Evolutionary conservation across 2,113 vertebrate genomes (phyloP), one percentile per base, ranked within the genome.

Genomic region (Psettodes erumei): DNA sequence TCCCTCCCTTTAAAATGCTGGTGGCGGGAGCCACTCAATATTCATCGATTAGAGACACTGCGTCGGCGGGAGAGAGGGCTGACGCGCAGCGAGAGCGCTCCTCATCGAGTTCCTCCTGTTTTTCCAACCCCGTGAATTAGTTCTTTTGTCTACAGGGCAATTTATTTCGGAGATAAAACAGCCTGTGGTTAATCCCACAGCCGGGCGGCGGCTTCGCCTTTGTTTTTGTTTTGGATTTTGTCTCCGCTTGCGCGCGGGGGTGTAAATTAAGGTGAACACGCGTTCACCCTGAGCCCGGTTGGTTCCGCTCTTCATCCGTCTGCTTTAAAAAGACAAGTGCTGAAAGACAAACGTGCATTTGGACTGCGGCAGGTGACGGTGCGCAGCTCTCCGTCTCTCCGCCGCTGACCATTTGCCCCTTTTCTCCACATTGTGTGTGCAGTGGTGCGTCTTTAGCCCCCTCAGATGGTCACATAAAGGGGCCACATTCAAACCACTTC

Each of bases 101-200:
- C 81, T 82, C 73, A 59, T 78, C 32, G 28, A 63, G 59, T 51
- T 76, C 54, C 64, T 59, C 79, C 83, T 76, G 63, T 88, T 87
- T 84, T 77, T 81, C 74, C 59, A 89, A 84, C 85, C 83, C 70
- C 13, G 37, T 27, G 51, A 83, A 88, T 90, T 65, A 89, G 64
- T 79, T 84, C 68, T 88, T 90, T 91, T 91, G 81, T 86, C 83
- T 89, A 85, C 85, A 87, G 86, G 89, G 89, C 81, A 90, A 91
- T 91, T 91, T 93, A 89, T 91, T 88, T 84, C 1, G 10, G 72
- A 87, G 86, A 88, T 90, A 86, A 92, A 91, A 86, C 72, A 83
- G 77, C 71, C 82, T 66, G 69, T 75, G 68, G 89, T 88, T 90
- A 88, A 91, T 90, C 87, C n/a, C 86, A 55, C 61, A 66, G 78